Evolutionary conservation across 2,113 vertebrate genomes (phyloP).

Genomic region (Sphaerodactylus townsendi): DNA sequence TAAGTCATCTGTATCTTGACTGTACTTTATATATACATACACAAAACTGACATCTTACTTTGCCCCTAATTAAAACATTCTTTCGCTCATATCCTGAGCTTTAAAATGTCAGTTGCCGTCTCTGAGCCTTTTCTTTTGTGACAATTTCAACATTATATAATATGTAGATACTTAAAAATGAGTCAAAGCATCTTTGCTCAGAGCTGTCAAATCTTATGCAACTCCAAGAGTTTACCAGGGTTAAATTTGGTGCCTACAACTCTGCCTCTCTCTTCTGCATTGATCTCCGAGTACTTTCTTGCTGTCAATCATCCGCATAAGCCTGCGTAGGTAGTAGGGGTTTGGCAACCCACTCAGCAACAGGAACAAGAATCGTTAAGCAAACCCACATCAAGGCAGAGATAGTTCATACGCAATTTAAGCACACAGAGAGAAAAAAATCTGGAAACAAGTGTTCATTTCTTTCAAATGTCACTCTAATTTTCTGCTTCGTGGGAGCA

Average conservation of each 20-base stretch:
- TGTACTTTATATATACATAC: too few relatives aligned
- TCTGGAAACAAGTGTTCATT: constrained; percentile 47
- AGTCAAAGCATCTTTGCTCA: background rate
- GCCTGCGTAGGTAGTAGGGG: constrained; percentile 15
- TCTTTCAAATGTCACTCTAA: constrained; percentile 51
- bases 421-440: constrained; percentile 36
- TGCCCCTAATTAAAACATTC: constrained; percentile 19
- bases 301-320: constrained; percentile 47
- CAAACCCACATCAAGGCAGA: constrained; percentile 40
- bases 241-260: constrained; percentile 36
- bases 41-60: background rate
- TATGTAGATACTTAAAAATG: background rate
- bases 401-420: constrained; percentile 49
- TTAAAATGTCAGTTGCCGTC: constrained; percentile 32
- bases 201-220: background rate
- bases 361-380: constrained; percentile 58
- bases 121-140: background rate
- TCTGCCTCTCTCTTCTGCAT: background rate
- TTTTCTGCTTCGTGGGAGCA: constrained; percentile 59
- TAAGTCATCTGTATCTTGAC: too few relatives aligned
- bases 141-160: background rate
- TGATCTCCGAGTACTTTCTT: background rate
- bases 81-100: constrained; percentile 4
- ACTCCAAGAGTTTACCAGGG: background rate
- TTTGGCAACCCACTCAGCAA: constrained; percentile 44